Conservation (phyloP, 2,797 vertebrate genomes). For the Petrocephalus sullivani region DNA sequence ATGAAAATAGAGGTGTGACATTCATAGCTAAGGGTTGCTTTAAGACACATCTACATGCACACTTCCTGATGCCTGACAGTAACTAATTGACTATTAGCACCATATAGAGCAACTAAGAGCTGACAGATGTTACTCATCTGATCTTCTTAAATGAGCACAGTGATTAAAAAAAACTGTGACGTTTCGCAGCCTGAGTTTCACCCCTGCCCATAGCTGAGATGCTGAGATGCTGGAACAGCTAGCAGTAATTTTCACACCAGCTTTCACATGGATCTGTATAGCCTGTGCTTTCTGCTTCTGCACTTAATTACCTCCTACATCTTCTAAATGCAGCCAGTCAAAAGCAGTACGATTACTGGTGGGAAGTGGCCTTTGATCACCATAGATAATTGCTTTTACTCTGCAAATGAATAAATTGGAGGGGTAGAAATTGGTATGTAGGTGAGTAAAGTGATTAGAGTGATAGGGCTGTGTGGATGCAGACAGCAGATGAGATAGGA, state of each 20-base stretch:
- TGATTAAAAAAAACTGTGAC: not conserved
- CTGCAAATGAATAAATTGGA: not conserved
- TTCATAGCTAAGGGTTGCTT: not conserved
- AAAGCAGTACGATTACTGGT: not conserved
- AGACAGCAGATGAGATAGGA: conserved; percentile 1
- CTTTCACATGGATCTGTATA: not conserved
- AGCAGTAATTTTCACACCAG: not conserved
- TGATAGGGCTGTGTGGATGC: conserved; percentile 1
- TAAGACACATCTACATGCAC: not conserved
- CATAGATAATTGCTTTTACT: not conserved
- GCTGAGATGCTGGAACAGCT: not conserved
- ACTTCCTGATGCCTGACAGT: not conserved
- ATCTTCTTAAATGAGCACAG: not conserved
- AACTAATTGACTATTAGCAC: not conserved
- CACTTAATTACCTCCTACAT: not conserved
- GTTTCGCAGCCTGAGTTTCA: not conserved
- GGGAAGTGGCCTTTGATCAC: not conserved
- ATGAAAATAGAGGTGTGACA: not conserved
- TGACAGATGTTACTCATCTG: not conserved
- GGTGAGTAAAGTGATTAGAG: not conserved
- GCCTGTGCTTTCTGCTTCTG: not conserved
- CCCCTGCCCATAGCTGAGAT: not conserved
- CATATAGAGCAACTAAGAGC: not conserved
- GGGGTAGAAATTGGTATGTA: not conserved
- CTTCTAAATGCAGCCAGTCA: not conserved